Base-by-base conservation (phyloP, 2,888 invertebrate genomes). In the Chymomyza caudatula region DNA sequence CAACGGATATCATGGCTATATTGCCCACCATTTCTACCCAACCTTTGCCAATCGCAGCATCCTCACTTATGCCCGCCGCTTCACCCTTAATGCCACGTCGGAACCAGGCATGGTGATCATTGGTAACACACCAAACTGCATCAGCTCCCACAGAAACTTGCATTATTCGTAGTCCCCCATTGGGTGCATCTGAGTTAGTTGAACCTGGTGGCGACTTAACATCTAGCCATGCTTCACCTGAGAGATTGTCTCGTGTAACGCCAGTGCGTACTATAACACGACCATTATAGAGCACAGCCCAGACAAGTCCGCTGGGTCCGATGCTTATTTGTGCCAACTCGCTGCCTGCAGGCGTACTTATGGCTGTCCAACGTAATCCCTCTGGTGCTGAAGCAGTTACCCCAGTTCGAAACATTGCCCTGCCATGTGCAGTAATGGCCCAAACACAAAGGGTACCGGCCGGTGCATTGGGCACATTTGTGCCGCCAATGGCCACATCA, bases 21-120 rank as follows among this genome's bases (percentile, higher is more conserved):
- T 94, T 93, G 53, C 96, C 96, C 68, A 96, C 94, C 93, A 97
- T 96, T 92, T 96, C 96, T 25, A 97, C 93, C 97, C 97, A 97
- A 23, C 95, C 95, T 85, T 92, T 94, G 3, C 97, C 97, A 81
- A 94, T 94, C 6, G 96, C 95, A 65, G 94, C 92, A 87, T 94
- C 93, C 89, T 95, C 95, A 79, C 94, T 94, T 67, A 93, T 92
- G 3, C 95, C 95, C 20, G 94, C 92, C 44, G 91, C 92, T 88
- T 94, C 93, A 58, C 95, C 93, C 91, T 94, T 93, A 73, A 94
- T 91, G 70, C 93, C 90, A 90, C 96, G 95, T 77, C 97, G 92
- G 88, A 97, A 97, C 97, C 97, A 97, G 2, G 97, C 95, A 87
- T 94, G 93, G 65, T 94, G 93, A 86, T 96, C 95, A 75, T 95